A percentile compares a stretch with the other conserved stretches of the same genome.
These are phyloP conservation scores for Malthinus flaveolus DNA, from an alignment of 2,888 invertebrate species.

Conservation along the genomic window DNA sequence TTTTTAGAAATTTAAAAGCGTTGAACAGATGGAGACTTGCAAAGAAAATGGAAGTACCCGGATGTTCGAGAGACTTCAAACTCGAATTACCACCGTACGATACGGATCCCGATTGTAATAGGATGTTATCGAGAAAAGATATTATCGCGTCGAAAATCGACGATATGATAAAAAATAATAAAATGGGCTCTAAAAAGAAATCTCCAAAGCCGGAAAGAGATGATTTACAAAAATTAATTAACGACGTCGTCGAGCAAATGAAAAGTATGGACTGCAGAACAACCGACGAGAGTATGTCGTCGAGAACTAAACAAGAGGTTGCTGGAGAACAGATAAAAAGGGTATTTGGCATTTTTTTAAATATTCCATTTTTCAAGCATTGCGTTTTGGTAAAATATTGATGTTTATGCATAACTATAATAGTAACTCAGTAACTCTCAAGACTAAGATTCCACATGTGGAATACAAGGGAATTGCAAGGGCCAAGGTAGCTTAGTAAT, in stretches of 20 bases:
- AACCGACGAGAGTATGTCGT: conserved; percentile 49
- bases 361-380: no score
- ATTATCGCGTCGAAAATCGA: conserved; percentile 41
- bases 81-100: conserved; percentile 57
- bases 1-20: conserved; percentile 53
- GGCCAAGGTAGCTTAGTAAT: no score
- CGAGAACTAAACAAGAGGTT: conserved; percentile 60
- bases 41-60: conserved; percentile 38
- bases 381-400: no score
- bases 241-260: conserved; percentile 51
- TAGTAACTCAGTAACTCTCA: no score
- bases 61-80: conserved; percentile 15
- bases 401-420: no score
- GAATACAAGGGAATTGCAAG: no score
- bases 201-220: conserved; percentile 47
- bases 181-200: conserved; percentile 40
- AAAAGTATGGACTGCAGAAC: conserved; percentile 43
- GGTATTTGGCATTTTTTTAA: conserved; percentile 47
- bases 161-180: conserved; percentile 32
- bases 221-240: conserved; percentile 51
- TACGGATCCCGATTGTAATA: conserved; percentile 60
- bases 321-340: conserved; percentile 63
- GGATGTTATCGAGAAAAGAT: conserved; percentile 55
- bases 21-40: conserved; percentile 60
- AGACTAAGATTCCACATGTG: no score